These are phyloP conservation scores for Protonibea diacanthus DNA, from an alignment of 2,797 vertebrate species.

Conservation along the genomic window DNA sequence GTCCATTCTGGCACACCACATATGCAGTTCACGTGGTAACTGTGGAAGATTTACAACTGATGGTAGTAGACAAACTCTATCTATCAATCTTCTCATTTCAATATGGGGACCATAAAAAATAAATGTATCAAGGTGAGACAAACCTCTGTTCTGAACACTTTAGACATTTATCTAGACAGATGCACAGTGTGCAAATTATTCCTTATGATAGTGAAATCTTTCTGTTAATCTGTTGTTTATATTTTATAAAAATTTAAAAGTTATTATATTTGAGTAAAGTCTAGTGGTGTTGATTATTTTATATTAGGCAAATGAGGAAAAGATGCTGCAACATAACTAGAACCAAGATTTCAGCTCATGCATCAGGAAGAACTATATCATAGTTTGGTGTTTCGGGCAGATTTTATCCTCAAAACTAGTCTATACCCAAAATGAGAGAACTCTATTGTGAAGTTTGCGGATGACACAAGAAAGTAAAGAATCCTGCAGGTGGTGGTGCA, in stretches of 20 bases:
- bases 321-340: slow-evolving; percentile 12
- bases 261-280: slow-evolving; percentile 16
- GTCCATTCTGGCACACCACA: not conserved
- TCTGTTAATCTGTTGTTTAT: slow-evolving; percentile 9
- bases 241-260: slow-evolving; percentile 25
- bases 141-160: too few species aligned
- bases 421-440: too few species aligned
- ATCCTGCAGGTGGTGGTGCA: too few species aligned
- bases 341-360: slow-evolving; percentile 21
- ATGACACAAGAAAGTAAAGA: too few species aligned
- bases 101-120: too few species aligned
- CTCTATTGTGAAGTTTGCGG: too few species aligned
- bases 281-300: slow-evolving; percentile 53
- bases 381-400: too few species aligned
- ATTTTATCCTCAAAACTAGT: too few species aligned
- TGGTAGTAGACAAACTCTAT: not conserved
- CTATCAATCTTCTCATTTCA: not conserved
- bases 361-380: slow-evolving; percentile 1
- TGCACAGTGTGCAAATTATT: too few species aligned
- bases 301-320: slow-evolving; percentile 34
- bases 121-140: too few species aligned
- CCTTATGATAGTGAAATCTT: too few species aligned
- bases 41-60: not conserved
- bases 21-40: not conserved
- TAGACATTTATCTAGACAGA: too few species aligned